These are phyloP conservation scores for Limnephilus lunatus DNA, from an alignment of 2,888 invertebrate species.

Conservation along the genomic window DNA sequence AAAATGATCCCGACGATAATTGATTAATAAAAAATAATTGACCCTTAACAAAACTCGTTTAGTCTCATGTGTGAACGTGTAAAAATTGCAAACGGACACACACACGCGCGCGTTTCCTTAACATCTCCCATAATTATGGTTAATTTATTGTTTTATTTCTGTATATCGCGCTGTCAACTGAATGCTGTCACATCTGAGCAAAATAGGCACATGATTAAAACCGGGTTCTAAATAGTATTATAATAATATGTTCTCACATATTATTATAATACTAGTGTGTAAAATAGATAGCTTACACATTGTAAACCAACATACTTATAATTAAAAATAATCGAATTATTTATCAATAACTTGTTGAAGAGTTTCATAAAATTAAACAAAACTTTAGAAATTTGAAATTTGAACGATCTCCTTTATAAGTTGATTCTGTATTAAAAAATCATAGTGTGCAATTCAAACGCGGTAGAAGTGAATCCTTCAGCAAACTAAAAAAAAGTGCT, in stretches of 20 bases:
- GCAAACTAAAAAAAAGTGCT: too few relatives aligned
- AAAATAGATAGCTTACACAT: background rate
- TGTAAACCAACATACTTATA: background rate
- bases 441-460: too few relatives aligned
- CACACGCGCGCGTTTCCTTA: background rate
- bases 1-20: constrained; percentile 54
- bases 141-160: constrained; percentile 55
- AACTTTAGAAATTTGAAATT: too few relatives aligned
- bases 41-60: constrained; percentile 51
- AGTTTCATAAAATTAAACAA: too few relatives aligned
- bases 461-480: too few relatives aligned
- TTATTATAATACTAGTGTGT: background rate
- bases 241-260: background rate
- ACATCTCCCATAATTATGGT: constrained; percentile 48
- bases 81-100: constrained; percentile 35
- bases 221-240: background rate
- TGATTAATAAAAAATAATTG: constrained; percentile 58
- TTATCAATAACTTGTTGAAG: too few relatives aligned
- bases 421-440: too few relatives aligned
- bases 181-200: constrained; percentile 2
- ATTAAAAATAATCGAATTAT: background rate
- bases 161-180: constrained; percentile 11
- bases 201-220: background rate
- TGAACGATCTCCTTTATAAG: too few relatives aligned
- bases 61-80: constrained; percentile 34